Conservation (phyloP, 1,140 invertebrate species). For the Papilio polytes region DNA sequence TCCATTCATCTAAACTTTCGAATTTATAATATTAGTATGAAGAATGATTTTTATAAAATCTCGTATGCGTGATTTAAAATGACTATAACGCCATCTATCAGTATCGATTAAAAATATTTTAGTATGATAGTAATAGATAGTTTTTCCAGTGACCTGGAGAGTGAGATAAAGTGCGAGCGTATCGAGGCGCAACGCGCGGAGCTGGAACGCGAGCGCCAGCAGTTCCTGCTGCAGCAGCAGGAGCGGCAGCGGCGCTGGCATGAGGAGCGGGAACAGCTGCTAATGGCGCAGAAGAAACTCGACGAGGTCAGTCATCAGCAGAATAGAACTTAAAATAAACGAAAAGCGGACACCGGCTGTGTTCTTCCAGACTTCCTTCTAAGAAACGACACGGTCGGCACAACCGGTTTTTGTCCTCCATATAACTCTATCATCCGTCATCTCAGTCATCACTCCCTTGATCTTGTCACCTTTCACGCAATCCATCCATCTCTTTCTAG, state of each 20-base stretch:
- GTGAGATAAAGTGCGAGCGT: constrained; percentile 81
- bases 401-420: too few species aligned
- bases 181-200: constrained; percentile 83
- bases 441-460: too few species aligned
- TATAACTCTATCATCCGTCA: too few species aligned
- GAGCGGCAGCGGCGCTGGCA: constrained; percentile 77
- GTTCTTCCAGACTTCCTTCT: too few species aligned
- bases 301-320: constrained; percentile 79
- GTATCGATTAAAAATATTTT: not conserved
- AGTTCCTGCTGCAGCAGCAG: constrained; percentile 79
- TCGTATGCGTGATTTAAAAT: constrained; percentile 40
- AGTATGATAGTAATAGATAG: not conserved
- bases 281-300: constrained; percentile 84
- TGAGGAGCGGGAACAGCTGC: constrained; percentile 71
- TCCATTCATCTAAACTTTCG: too few species aligned
- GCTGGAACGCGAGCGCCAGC: constrained; percentile 82
- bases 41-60: not conserved
- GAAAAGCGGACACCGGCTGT: too few species aligned
- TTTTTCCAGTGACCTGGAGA: constrained; percentile 69
- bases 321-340: too few species aligned
- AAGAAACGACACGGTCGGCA: too few species aligned
- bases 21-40: too few species aligned
- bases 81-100: not conserved
- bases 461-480: too few species aligned
- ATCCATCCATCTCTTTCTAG: too few species aligned